These are phyloP conservation scores for Cerastis leucographa DNA, from an alignment of 2,888 invertebrate species.

Conservation along the genomic window DNA sequence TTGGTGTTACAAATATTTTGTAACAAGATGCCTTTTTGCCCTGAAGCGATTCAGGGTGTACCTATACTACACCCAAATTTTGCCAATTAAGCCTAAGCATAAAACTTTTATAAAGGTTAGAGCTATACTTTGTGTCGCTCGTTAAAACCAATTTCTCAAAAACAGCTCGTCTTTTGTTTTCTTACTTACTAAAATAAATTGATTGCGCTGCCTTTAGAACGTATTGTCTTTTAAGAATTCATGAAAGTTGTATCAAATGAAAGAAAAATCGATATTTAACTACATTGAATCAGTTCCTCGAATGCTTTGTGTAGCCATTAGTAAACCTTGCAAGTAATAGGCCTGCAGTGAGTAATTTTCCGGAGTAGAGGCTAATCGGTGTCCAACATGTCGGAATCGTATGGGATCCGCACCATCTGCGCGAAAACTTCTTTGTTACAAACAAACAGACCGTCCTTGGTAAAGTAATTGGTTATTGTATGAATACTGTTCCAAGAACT, in stretches of 20 bases:
- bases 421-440: slow-evolving; percentile 43
- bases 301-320: slow-evolving; percentile 28
- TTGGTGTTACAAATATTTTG: background rate
- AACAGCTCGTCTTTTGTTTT: too few species aligned
- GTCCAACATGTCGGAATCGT: slow-evolving; percentile 49
- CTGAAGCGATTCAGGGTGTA: background rate
- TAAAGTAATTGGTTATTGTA: background rate
- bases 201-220: background rate
- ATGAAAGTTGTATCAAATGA: slow-evolving; percentile 11
- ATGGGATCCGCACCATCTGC: slow-evolving; percentile 57
- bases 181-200: background rate
- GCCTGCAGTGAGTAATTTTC: slow-evolving; percentile 27
- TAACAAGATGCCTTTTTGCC: background rate
- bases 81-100: background rate
- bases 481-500: background rate
- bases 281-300: slow-evolving; percentile 19
- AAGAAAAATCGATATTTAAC: slow-evolving; percentile 23
- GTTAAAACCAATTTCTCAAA: background rate
- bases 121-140: background rate
- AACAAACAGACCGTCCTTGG: slow-evolving; percentile 39
- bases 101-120: background rate
- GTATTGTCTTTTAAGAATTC: background rate
- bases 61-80: background rate
- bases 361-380: slow-evolving; percentile 15
- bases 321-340: slow-evolving; percentile 41